Conservation (phyloP, 2,888 invertebrate species). For the Terebella lapidaria region DNA sequence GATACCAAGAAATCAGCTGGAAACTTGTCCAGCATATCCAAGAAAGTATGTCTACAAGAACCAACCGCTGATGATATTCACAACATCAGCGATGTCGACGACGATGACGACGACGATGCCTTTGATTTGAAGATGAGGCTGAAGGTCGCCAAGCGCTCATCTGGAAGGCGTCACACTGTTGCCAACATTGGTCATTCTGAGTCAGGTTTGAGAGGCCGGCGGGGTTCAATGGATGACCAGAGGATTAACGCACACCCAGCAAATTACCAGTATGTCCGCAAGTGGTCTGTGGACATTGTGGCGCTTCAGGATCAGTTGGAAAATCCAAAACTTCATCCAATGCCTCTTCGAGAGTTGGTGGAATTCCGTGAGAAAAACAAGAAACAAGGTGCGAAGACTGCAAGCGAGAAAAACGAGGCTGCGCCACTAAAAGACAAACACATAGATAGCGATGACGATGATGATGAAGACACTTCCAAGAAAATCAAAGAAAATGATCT, state of each 20-base stretch:
- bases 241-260: constrained; percentile 23
- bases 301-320: constrained; percentile 49
- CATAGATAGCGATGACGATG: not conserved
- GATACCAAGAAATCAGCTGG: not conserved
- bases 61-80: not conserved
- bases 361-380: not conserved
- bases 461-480: not conserved
- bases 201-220: constrained; percentile 2
- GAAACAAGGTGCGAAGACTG: not conserved
- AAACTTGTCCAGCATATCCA: not conserved
- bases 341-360: not conserved
- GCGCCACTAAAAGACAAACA: not conserved
- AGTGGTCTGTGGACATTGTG: constrained; percentile 49
- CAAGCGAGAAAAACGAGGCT: not conserved
- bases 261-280: constrained; percentile 47
- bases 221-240: constrained; percentile 6
- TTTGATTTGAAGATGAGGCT: constrained; percentile 24
- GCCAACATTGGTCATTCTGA: constrained; percentile 26
- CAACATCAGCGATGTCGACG: constrained; percentile 1
- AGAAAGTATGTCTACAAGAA: not conserved
- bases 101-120: constrained; percentile 17
- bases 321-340: constrained; percentile 38
- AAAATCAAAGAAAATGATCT: not conserved
- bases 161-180: constrained; percentile 25
- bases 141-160: constrained; percentile 10